Conservation (phyloP, 2,888 invertebrate species). For the Spatulosminthurus flaviceps region DNA sequence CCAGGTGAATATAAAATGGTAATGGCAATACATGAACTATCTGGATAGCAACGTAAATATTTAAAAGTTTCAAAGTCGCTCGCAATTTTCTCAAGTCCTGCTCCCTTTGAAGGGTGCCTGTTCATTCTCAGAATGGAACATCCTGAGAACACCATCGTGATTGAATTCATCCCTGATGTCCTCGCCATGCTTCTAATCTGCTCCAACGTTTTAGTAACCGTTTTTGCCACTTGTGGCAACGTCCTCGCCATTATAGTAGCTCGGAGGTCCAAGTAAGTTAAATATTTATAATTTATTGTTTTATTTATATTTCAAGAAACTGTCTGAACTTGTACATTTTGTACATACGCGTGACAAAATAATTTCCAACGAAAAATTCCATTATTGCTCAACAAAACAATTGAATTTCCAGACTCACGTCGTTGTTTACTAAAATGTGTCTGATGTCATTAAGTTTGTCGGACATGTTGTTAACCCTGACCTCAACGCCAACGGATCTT, state of each 20-base stretch:
- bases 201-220: neutral
- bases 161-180: neutral
- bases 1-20: too few species aligned
- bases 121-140: too few species aligned
- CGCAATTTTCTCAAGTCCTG: too few species aligned
- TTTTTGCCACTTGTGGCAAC: constrained; percentile 20
- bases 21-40: too few species aligned
- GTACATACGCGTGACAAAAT: too few species aligned
- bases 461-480: neutral
- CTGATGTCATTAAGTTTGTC: neutral
- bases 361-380: neutral
- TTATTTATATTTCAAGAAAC: too few species aligned
- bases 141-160: too few species aligned
- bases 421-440: neutral
- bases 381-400: neutral
- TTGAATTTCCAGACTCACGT: neutral
- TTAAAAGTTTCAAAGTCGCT: too few species aligned
- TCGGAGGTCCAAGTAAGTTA: neutral
- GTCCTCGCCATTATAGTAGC: neutral
- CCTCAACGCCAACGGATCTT: constrained; percentile 6
- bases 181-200: neutral
- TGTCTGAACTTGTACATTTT: too few species aligned
- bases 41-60: too few species aligned
- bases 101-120: too few species aligned
- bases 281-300: too few species aligned